Conservation (phyloP, 2,113 vertebrate genomes). For the Corvus cornix region DNA sequence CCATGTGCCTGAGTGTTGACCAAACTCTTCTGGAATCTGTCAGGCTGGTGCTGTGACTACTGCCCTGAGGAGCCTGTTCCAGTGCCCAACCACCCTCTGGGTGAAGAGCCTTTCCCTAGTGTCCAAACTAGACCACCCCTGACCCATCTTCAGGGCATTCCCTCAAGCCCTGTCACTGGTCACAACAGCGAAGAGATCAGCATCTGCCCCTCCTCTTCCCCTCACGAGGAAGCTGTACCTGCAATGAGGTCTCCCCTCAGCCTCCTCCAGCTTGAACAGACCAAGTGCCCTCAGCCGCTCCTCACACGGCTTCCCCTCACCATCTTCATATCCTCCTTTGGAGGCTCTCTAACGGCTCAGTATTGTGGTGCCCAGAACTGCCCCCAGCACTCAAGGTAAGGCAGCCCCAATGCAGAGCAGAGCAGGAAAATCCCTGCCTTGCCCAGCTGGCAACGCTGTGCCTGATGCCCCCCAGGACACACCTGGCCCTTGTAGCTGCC, state of each 20-base stretch:
- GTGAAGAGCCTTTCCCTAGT: not conserved
- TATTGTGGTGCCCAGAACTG: not conserved
- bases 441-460: fast-evolving
- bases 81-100: not conserved
- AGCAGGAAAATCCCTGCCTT: not conserved
- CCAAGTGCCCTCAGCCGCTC: not conserved
- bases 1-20: not conserved
- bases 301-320: not conserved
- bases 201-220: not conserved
- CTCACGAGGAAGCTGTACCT: fast-evolving
- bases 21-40: not conserved
- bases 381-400: not conserved
- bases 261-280: not conserved
- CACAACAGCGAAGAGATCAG: not conserved
- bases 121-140: not conserved
- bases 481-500: not conserved
- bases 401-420: not conserved
- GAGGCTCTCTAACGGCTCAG: not conserved
- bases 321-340: not conserved
- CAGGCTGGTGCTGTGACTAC: not conserved
- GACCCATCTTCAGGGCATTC: not conserved
- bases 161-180: not conserved
- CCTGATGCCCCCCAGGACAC: not conserved
- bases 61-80: not conserved
- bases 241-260: fast-evolving